Evolutionary conservation across 2,888 invertebrate species (phyloP), one percentile per base, ranked within the genome.

Genomic region (Perdita meconis): DNA sequence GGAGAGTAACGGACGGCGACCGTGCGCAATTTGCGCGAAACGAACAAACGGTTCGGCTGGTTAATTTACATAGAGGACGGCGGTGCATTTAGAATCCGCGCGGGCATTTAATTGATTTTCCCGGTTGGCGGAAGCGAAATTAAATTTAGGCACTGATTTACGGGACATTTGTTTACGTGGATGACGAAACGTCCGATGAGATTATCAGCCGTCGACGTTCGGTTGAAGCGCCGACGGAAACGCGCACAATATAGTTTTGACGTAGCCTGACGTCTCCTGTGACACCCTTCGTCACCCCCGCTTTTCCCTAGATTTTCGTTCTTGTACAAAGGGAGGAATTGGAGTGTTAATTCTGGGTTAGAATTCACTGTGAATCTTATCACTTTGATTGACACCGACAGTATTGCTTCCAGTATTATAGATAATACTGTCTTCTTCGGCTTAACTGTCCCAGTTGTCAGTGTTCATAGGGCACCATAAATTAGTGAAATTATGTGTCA

Each of bases 91-190:
- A 56, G 79, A 71, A 84, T 75, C 65, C 68, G 64, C 68, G 55
- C n/a, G 53, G 44, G 38, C 72, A 66, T 82, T 82, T 78, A 80
- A 82, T 84, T 82, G 80, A 84, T 82, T 83, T 75, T 57, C 70
- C 67, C 30, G 67, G 42, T 55, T 59, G 70, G 44, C 26, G 19
- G 71, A 40, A 6, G 55, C 80, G 66, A 84, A 84, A 84, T 84
- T 78, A 80, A 84, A 85, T 84, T 84, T 85, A 82, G 80, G 73
- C 77, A 67, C 61, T 63, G 73, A 70, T 79, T 79, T 70, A 76
- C 67, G 69, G 47, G 57, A 53, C 77, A 80, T 84, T 84, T 84
- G 85, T 84, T 84, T 81, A 78, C 82, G 57, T 66, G 74, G 51
- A 24, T 51, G 70, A 69, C 70, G 72, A 56, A 55, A 70, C 70